Conservation (phyloP, 2,888 invertebrate genomes). For the Apamea sordens region DNA sequence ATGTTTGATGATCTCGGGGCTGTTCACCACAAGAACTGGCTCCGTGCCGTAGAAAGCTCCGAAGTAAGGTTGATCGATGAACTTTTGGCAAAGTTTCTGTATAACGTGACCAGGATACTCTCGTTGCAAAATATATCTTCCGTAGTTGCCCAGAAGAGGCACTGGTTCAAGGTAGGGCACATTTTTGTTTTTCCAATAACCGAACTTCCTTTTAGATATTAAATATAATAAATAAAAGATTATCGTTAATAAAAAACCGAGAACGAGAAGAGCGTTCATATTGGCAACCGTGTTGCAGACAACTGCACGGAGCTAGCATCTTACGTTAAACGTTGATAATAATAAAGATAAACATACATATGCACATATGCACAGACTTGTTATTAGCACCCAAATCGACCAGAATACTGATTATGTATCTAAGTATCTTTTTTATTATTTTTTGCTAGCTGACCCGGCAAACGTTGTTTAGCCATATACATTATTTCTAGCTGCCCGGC, state of each 20-base stretch:
- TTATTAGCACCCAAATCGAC: neutral
- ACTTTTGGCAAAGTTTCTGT: constrained; percentile 71
- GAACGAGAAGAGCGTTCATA: constrained; percentile 52
- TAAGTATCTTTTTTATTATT: neutral
- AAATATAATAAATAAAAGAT: constrained; percentile 48
- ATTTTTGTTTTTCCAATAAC: constrained; percentile 75
- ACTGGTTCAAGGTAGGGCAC: constrained; percentile 71
- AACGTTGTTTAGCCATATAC: too few species aligned
- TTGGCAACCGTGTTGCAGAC: neutral
- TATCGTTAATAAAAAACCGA: constrained; percentile 27
- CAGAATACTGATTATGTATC: constrained; percentile 10
- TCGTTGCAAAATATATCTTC: constrained; percentile 69
- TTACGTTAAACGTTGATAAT: neutral
- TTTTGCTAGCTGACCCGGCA: too few species aligned
- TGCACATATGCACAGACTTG: neutral
- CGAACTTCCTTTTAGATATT: constrained; percentile 55
- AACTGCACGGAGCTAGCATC: constrained; percentile 12
- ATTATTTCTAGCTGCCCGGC: too few species aligned
- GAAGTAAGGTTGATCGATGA: constrained; percentile 73
- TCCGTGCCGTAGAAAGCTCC: constrained; percentile 80
- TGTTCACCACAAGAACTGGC: constrained; percentile 75
- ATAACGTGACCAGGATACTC: constrained; percentile 62
- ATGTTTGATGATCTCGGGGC: constrained; percentile 75
- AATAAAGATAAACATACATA: neutral
- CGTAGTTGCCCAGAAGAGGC: constrained; percentile 76